These are phyloP conservation scores for Aepyceros melampus DNA, from an alignment of 2,113 vertebrate genomes.

Conservation along the genomic window DNA sequence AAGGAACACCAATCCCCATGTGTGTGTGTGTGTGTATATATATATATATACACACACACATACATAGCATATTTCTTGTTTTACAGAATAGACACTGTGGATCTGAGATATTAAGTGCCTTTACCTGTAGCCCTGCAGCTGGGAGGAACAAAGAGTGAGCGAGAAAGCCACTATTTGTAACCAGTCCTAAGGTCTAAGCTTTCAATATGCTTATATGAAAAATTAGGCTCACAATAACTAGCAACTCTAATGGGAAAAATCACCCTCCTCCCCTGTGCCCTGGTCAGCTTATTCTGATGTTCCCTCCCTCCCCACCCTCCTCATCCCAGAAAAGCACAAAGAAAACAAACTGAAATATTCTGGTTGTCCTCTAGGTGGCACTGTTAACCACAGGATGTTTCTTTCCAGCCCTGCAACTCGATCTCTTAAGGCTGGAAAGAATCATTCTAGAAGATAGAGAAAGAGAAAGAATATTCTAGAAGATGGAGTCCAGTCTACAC, in stretches of 20 bases:
- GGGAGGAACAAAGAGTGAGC: not conserved
- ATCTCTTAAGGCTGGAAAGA: not conserved
- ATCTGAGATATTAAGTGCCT: not conserved
- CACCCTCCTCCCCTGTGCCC: not conserved
- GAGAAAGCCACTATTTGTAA: not conserved
- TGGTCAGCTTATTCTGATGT: not conserved
- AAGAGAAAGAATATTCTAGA: not conserved
- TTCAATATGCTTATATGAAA: not conserved
- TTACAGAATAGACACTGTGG: not conserved
- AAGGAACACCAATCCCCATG: not conserved
- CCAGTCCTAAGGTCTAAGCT: not conserved
- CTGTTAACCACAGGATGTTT: not conserved
- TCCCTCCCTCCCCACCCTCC: rapidly evolving
- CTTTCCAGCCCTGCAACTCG: not conserved
- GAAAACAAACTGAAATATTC: not conserved
- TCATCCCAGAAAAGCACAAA: not conserved
- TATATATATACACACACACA: rapidly evolving
- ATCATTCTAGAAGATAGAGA: not conserved
- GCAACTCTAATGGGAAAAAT: not conserved
- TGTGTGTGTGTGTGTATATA: rapidly evolving
- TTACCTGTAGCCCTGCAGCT: not conserved
- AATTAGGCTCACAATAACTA: not conserved
- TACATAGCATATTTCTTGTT: not conserved
- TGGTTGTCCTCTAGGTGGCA: not conserved
- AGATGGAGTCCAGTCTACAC: not conserved